Base-by-base conservation (phyloP, 2,888 invertebrate species). In the Pachliopta kotzebuea region DNA sequence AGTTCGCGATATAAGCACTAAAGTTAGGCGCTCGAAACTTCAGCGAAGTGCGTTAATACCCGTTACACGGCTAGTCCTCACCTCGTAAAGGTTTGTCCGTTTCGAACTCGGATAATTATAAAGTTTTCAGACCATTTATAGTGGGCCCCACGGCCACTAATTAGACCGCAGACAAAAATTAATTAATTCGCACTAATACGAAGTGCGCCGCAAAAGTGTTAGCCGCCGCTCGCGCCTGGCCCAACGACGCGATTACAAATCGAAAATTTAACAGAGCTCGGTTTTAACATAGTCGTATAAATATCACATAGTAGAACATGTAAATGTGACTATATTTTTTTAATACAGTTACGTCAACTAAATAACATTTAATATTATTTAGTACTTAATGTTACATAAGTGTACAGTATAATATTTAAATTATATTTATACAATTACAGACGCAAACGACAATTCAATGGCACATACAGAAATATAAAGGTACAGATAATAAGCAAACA, bases 141-240 rank as follows among this genome's bases (percentile, higher is more conserved):
- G 54, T 65, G 62, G 60, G 60, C 63, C 62, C 65, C 65, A 56
- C 63, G 58, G 56, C 69, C 68, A 62, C 67, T 67, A 69, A 69
- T 69, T 68, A 65, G 63, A 67, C 69, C 69, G 60, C 69, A 69
- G 69, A 69, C 67, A 69, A 69, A 68, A 69, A 69, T 67, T 69
- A 68, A 69, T 68, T 69, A 67, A 69, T 69, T 63, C 63, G 37
- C 63, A 68, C 67, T 65, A 69, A 68, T 67, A 67, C 62, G 31
- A 29, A 42, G 62, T 56, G 60, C 65, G 60, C 68, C 67, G 62
- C 68, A 67, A 63, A 62, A 63, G 59, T 63, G 63, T 60, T 62
- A 57, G 62, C 56, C 45, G 56, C 55, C 60, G 53, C 52, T 56
- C 59, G 61, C 57, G 62, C 49, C 31, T 31, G 56, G 21, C 37